A percentile compares a stretch with the other conserved stretches of the same genome.
Conservation (phyloP, 2,113 vertebrate genomes). For the Protobothrops mucrosquamatus region DNA sequence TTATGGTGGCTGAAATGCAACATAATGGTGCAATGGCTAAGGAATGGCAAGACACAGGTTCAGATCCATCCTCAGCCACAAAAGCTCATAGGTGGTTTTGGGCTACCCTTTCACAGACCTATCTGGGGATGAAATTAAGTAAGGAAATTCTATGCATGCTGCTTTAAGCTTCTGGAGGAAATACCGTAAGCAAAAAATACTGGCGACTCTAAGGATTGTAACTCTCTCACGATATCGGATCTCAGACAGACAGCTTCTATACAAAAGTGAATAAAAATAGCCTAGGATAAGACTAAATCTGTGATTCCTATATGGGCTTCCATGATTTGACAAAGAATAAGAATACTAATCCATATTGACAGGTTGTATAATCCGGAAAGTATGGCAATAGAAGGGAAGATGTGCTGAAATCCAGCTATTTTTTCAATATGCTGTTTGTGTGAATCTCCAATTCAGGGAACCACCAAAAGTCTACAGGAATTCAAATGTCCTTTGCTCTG, state of each 20-base stretch:
- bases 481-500: background rate
- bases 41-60: background rate
- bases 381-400: background rate
- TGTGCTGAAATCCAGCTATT: background rate
- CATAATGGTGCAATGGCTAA: background rate
- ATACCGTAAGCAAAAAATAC: background rate
- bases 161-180: background rate
- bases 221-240: background rate
- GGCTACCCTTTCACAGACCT: background rate
- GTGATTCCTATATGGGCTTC: background rate
- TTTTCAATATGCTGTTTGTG: background rate
- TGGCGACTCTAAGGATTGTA: background rate
- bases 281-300: background rate
- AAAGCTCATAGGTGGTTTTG: background rate
- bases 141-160: background rate
- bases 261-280: background rate
- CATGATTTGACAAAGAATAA: background rate
- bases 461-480: background rate
- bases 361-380: background rate
- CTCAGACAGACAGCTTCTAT: background rate
- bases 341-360: background rate
- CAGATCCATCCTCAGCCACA: background rate
- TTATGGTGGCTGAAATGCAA: background rate
- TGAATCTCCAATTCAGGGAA: background rate
- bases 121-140: background rate